A percentile compares a stretch with the other conserved stretches of the same genome.
phyloP scores from a whole-genome alignment of 2,113 vertebrate genomes.

The Centrocercus urophasianus region DNA sequence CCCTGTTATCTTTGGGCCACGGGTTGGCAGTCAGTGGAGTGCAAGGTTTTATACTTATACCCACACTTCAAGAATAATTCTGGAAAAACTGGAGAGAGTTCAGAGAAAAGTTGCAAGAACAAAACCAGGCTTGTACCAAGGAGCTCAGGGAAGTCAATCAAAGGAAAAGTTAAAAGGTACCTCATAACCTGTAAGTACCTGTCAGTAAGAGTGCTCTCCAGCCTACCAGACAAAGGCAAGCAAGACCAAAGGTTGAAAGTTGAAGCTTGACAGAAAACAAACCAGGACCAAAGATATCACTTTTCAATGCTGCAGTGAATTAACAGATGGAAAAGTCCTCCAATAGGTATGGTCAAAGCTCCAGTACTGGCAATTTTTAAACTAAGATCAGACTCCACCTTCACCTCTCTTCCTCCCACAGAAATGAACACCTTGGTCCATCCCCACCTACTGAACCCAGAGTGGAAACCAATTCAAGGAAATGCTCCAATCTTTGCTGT shows the following conservation, averaged over 20 bases:
- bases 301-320: constrained; percentile 11
- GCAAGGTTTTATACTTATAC: constrained; percentile 10
- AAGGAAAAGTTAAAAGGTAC: constrained; percentile 66
- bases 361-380: neutral
- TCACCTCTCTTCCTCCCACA: neutral
- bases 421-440: neutral
- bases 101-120: constrained; percentile 54
- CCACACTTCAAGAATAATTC: constrained; percentile 35
- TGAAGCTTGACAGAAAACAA: constrained; percentile 17
- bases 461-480: neutral
- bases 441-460: neutral
- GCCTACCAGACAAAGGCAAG: constrained; percentile 49
- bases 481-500: neutral
- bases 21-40: constrained; percentile 1
- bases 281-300: neutral
- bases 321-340: neutral
- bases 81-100: constrained; percentile 64
- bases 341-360: neutral
- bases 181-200: constrained; percentile 46
- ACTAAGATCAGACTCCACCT: neutral
- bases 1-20: constrained; percentile 42
- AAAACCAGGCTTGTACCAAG: constrained; percentile 56
- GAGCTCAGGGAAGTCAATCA: constrained; percentile 65
- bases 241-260: constrained; percentile 59
- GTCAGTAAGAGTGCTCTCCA: constrained; percentile 38